A percentile compares a stretch with the other conserved stretches of the same genome.
Conservation (phyloP, 1,140 invertebrate species). For the Bombus pascuorum region DNA sequence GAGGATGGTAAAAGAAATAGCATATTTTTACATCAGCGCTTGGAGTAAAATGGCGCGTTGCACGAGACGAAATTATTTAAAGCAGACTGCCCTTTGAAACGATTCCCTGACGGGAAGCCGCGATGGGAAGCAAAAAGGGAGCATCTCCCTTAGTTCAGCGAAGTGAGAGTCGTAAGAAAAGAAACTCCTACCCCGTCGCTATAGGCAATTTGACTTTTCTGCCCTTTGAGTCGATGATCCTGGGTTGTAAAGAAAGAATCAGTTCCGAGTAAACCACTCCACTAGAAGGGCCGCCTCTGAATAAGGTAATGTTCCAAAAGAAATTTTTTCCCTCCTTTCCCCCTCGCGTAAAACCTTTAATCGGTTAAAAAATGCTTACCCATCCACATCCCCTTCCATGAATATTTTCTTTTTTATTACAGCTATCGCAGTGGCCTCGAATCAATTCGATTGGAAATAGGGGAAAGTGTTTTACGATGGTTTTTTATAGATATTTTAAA, state of each 20-base stretch:
- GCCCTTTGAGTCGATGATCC: conserved; percentile 46
- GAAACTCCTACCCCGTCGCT: conserved; percentile 5
- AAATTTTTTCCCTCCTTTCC: conserved; percentile 1
- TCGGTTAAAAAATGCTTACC: conserved; percentile 43
- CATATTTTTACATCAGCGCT: conserved; percentile 32
- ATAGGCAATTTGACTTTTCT: conserved; percentile 56
- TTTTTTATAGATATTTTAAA: too few relatives aligned
- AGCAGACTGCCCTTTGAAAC: conserved; percentile 43
- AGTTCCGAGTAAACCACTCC: conserved; percentile 31
- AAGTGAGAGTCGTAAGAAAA: conserved; percentile 48
- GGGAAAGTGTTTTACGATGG: not conserved
- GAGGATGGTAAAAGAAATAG: not conserved
- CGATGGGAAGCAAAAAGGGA: not conserved
- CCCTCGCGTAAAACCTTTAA: not conserved
- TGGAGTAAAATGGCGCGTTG: conserved; percentile 56
- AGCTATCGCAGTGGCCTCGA: not conserved
- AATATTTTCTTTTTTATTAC: not conserved
- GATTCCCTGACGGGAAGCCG: not conserved
- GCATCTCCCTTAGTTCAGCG: conserved; percentile 29
- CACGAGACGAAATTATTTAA: conserved; percentile 61
- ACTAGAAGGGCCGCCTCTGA: conserved; percentile 3
- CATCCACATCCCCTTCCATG: not conserved
- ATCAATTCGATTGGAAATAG: not conserved
- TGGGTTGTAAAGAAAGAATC: conserved; percentile 45
- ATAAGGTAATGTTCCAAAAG: conserved; percentile 38